Evolutionary conservation across 2,797 vertebrate genomes (phyloP).

Genomic region (Betta splendens): DNA sequence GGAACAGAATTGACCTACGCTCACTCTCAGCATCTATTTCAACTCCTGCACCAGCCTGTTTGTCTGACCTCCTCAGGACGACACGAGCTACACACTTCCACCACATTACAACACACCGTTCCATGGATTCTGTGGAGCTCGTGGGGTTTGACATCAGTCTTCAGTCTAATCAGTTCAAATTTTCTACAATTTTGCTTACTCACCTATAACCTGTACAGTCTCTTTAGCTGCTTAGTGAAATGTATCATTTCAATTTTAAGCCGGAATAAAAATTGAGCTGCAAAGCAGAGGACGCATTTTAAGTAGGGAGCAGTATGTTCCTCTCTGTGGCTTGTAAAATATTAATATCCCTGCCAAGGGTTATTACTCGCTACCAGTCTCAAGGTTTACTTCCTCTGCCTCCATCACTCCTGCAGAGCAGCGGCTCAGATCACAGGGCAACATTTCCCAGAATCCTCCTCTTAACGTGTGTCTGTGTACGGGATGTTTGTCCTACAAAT

Average conservation of each 20-base stretch:
- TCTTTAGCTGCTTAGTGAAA: slow-evolving; percentile 1
- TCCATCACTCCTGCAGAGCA: slow-evolving; percentile 54
- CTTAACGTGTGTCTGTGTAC: not conserved
- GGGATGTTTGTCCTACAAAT: slow-evolving; percentile 1
- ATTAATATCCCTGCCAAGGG: slow-evolving; percentile 70
- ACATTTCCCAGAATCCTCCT: slow-evolving; percentile 18
- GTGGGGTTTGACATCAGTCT: no score
- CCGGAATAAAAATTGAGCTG: slow-evolving; percentile 29
- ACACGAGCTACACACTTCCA: no score
- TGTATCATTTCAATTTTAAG: slow-evolving; percentile 12
- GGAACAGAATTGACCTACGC: no score
- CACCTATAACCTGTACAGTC: not conserved
- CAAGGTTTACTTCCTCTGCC: slow-evolving; percentile 44
- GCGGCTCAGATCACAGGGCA: slow-evolving; percentile 34
- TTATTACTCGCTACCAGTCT: slow-evolving; percentile 62
- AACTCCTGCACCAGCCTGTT: no score
- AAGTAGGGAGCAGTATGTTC: slow-evolving; percentile 41
- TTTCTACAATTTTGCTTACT: no score
- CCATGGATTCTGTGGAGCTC: no score
- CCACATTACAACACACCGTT: no score
- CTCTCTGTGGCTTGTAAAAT: slow-evolving; percentile 60
- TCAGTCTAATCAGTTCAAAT: no score
- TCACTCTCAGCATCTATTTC: no score
- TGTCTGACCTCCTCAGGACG: no score
- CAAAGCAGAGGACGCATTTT: slow-evolving; percentile 18